Conservation (phyloP, 2,797 vertebrate genomes). For the Leptodactylus fallax region DNA sequence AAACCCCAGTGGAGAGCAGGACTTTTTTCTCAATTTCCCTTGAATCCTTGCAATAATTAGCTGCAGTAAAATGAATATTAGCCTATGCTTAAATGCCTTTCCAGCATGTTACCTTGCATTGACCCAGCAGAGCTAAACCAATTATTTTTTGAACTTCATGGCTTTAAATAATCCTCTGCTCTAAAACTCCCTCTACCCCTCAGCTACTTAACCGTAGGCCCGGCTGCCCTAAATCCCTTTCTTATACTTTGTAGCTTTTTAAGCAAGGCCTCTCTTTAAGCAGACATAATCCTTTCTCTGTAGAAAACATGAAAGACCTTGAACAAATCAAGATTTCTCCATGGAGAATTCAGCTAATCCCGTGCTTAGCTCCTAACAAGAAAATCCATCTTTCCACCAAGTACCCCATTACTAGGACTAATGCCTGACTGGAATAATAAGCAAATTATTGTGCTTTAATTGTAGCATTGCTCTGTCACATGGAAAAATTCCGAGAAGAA, state of each 20-base stretch:
- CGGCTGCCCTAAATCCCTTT: constrained; percentile 85
- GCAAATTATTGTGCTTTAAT: constrained; percentile 86
- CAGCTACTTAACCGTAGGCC: constrained; percentile 84
- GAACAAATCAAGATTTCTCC: constrained; percentile 89
- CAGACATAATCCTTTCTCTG: constrained; percentile 87
- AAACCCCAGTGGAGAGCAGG: constrained; percentile 65
- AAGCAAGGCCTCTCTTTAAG: constrained; percentile 84
- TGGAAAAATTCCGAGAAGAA: constrained; percentile 77
- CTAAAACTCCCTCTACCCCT: constrained; percentile 84
- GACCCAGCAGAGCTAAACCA: constrained; percentile 84
- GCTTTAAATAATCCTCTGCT: constrained; percentile 87
- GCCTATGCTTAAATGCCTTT: constrained; percentile 82
- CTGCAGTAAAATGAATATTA: constrained; percentile 83
- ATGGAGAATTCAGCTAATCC: constrained; percentile 88
- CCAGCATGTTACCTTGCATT: constrained; percentile 75
- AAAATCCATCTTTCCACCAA: constrained; percentile 85
- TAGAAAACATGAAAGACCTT: constrained; percentile 90
- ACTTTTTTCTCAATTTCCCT: constrained; percentile 66
- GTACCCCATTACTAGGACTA: constrained; percentile 84
- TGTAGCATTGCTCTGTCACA: constrained; percentile 78
- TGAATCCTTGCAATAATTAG: constrained; percentile 81
- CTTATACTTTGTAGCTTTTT: constrained; percentile 87
- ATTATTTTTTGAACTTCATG: constrained; percentile 87
- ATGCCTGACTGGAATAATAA: constrained; percentile 88
- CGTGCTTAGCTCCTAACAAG: constrained; percentile 87